phyloP scores from a whole-genome alignment of 2,888 invertebrate genomes.

The Pheosia gnoma region DNA sequence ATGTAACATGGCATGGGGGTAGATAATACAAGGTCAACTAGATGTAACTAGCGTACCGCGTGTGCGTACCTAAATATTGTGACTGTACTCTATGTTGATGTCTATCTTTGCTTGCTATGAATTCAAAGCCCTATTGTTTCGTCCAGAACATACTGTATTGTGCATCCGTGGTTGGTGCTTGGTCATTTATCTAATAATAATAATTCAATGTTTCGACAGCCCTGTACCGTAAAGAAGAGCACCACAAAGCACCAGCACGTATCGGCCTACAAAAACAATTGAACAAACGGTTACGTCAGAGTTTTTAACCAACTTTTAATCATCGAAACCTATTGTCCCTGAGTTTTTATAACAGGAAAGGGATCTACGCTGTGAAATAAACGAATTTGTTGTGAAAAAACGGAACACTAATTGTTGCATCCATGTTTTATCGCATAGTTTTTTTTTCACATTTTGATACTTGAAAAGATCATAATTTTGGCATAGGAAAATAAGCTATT shows the following conservation, averaged over 20 bases:
- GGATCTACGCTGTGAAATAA: neutral
- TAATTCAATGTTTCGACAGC: conserved; percentile 13
- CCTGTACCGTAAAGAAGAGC: conserved; percentile 28
- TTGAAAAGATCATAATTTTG: neutral
- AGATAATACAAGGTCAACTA: no score
- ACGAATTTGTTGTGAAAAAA: neutral
- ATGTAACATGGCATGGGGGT: no score
- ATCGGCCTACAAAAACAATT: conserved; percentile 41
- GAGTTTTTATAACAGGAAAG: neutral
- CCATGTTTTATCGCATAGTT: neutral
- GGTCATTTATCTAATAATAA: no score
- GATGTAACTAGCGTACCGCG: no score
- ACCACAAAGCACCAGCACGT: conserved; percentile 28
- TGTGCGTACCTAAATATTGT: no score
- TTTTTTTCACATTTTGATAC: neutral
- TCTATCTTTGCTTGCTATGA: no score
- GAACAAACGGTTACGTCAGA: conserved; percentile 17
- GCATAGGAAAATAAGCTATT: no score
- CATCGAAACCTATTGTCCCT: conserved; percentile 17
- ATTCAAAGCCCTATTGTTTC: no score
- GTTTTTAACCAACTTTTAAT: conserved; percentile 25
- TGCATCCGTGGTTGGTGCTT: no score
- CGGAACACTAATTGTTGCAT: neutral
- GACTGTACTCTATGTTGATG: no score
- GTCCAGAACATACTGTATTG: no score